Evolutionary conservation across 35 echinoderm and acorn worm genomes (phyloP).

Genomic region (Lytechinus variegatus): DNA sequence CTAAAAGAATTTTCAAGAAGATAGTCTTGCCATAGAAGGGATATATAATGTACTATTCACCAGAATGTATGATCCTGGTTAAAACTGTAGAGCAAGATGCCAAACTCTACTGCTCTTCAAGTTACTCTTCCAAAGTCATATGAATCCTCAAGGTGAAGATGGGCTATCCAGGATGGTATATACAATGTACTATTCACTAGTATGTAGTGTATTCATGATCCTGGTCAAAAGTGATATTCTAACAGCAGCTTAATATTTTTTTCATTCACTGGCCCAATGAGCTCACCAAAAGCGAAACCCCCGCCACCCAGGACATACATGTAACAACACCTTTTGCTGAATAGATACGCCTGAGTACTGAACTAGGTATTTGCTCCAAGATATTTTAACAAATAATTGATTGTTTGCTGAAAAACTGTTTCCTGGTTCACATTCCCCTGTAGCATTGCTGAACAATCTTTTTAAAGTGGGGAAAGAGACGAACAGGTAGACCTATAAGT

Average conservation of each 20-base stretch:
- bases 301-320: background rate
- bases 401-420: background rate
- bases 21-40: no score
- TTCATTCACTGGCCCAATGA: background rate
- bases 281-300: background rate
- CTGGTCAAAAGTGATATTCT: no score
- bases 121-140: no score
- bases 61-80: no score
- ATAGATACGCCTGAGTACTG: background rate
- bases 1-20: no score
- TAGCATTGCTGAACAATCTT: background rate
- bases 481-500: background rate
- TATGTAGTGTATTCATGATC: no score
- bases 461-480: background rate
- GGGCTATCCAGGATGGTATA: no score
- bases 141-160: no score
- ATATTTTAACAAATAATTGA: background rate
- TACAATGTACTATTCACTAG: no score
- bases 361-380: background rate
- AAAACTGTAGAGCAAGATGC: no score
- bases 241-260: background rate
- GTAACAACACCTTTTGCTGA: background rate
- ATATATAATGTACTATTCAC: no score
- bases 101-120: no score
- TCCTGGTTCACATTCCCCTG: background rate